Evolutionary conservation across 2,113 vertebrate species (phyloP).

Genomic region (Thalassoma bifasciatum): DNA sequence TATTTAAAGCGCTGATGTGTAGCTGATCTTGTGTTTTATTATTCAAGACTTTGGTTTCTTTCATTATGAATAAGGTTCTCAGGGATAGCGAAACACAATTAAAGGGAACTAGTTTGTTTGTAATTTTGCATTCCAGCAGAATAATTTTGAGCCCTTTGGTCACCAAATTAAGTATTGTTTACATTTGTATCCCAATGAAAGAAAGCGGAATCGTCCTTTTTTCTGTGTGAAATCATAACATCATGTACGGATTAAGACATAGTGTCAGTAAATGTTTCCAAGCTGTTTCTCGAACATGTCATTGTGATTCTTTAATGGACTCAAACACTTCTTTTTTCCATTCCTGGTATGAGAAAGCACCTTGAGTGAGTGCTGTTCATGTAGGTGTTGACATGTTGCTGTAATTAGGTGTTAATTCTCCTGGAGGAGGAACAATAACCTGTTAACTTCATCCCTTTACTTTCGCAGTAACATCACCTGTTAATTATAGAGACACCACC

Average conservation of each 20-base stretch:
- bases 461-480: conserved; percentile 27
- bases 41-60: conserved; percentile 75
- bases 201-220: conserved; percentile 31
- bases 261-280: conserved; percentile 46
- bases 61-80: conserved; percentile 82
- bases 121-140: conserved; percentile 73
- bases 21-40: conserved; percentile 78
- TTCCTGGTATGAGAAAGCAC: conserved; percentile 17
- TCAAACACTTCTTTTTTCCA: conserved; percentile 19
- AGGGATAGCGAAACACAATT: conserved; percentile 83
- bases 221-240: too few species aligned
- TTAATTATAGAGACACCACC: conserved; percentile 33
- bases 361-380: conserved; percentile 32
- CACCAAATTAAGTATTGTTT: conserved; percentile 72
- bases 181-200: conserved; percentile 64
- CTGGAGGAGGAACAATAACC: background rate
- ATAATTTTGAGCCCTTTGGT: conserved; percentile 55
- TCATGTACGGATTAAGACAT: conserved; percentile 31
- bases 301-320: conserved; percentile 26
- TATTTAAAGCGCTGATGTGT: conserved; percentile 76
- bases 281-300: conserved; percentile 33
- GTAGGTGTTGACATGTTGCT: conserved; percentile 17
- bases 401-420: conserved; percentile 34
- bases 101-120: conserved; percentile 75
- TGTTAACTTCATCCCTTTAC: conserved; percentile 32